phyloP scores from a whole-genome alignment of 2,797 vertebrate species.

The Sitta carolinensis region DNA sequence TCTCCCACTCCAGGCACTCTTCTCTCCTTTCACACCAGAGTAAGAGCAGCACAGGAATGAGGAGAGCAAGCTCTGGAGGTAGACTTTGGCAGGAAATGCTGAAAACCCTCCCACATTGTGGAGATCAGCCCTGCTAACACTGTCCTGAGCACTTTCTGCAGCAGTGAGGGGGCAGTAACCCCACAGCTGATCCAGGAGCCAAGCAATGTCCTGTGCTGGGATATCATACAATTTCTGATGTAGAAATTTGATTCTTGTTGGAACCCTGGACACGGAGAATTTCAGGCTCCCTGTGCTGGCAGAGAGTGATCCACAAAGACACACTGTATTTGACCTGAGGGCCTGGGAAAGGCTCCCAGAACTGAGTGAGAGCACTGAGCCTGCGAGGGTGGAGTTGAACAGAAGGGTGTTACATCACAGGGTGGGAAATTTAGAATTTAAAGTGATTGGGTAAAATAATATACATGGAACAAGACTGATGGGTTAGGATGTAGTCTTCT shows the following conservation, averaged over 20 bases:
- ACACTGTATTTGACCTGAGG: no score
- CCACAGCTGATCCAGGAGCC: neutral
- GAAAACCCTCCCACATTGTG: neutral
- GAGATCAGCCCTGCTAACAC: neutral
- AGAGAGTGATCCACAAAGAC: no score
- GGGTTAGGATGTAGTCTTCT: no score
- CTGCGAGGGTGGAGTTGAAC: no score
- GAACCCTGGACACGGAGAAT: no score
- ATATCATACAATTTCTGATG: neutral
- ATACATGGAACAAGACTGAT: no score
- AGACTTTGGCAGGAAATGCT: neutral
- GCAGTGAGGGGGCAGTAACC: rapidly evolving
- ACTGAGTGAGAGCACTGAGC: no score
- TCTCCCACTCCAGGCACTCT: neutral
- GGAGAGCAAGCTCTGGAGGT: neutral
- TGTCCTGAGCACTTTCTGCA: neutral
- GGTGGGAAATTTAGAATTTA: no score
- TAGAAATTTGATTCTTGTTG: neutral
- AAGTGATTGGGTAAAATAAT: no score
- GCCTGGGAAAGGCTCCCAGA: no score
- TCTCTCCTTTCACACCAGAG: neutral
- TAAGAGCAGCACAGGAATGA: neutral
- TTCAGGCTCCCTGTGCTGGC: no score
- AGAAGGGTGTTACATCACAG: no score
- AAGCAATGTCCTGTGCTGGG: neutral